Conservation (phyloP, 2,888 invertebrate genomes). For the Odontothrips loti region DNA sequence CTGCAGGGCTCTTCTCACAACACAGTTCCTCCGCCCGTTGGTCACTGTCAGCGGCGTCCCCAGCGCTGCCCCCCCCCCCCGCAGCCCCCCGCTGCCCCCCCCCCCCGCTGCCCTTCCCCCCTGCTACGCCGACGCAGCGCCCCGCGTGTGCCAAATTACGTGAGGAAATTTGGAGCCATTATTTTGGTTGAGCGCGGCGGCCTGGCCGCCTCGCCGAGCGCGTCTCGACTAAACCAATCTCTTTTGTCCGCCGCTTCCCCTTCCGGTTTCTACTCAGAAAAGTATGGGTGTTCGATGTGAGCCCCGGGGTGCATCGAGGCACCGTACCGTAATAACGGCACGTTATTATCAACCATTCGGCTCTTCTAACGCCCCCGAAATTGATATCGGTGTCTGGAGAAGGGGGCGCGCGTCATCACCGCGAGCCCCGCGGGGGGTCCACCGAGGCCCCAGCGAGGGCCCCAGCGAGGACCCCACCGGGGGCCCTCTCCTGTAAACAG, state of each 20-base stretch:
- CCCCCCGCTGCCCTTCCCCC: not conserved
- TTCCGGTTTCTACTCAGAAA: not conserved
- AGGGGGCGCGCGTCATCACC: too few relatives aligned
- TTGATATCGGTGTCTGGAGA: too few relatives aligned
- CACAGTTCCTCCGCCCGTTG: not conserved
- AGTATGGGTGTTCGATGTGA: too few relatives aligned
- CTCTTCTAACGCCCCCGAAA: too few relatives aligned
- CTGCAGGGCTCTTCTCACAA: not conserved
- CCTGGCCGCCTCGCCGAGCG: not conserved
- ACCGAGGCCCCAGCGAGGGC: too few relatives aligned
- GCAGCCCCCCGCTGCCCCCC: not conserved
- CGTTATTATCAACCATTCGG: too few relatives aligned
- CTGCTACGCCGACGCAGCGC: not conserved
- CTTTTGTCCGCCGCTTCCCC: not conserved
- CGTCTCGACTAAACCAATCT: not conserved
- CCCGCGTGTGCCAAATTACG: not conserved
- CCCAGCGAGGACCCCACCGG: too few relatives aligned
- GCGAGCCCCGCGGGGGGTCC: too few relatives aligned
- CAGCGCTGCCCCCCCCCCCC: not conserved
- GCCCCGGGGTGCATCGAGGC: too few relatives aligned
- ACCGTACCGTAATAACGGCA: too few relatives aligned
- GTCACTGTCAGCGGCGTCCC: constrained; percentile 10
- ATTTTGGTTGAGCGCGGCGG: not conserved
- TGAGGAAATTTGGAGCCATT: constrained; percentile 19
- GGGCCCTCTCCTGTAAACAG: too few relatives aligned